Percentiles rank a stretch among this genome's conserved stretches.
phyloP scores from a whole-genome alignment of 1,140 invertebrate genomes.

The Pararge aegeria region DNA sequence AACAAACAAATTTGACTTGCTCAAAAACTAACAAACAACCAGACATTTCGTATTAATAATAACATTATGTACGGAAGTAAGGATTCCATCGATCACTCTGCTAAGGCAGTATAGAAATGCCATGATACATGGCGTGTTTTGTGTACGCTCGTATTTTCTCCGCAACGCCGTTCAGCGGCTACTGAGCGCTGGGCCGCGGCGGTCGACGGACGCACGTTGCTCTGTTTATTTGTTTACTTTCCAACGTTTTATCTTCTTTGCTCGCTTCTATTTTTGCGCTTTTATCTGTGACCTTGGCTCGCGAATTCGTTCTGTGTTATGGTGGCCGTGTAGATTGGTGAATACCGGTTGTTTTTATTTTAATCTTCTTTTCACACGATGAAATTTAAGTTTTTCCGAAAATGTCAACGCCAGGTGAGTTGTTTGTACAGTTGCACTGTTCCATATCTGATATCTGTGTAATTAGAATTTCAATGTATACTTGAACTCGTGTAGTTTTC shows the following conservation, averaged over 20 bases:
- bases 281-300: conserved; percentile 31
- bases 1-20: too few species aligned
- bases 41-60: too few species aligned
- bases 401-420: conserved; percentile 51
- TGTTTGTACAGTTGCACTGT: conserved; percentile 37
- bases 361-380: conserved; percentile 22
- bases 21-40: too few species aligned
- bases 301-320: conserved; percentile 28
- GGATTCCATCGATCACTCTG: too few species aligned
- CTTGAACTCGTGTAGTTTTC: neutral
- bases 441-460: neutral
- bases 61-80: too few species aligned
- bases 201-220: conserved; percentile 11
- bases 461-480: conserved; percentile 1
- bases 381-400: conserved; percentile 67
- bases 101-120: conserved; percentile 21
- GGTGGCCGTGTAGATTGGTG: conserved; percentile 18
- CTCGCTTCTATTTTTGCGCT: conserved; percentile 22
- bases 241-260: neutral
- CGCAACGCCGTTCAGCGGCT: neutral
- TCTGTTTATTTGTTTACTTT: conserved; percentile 9
- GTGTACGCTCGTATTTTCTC: conserved; percentile 21
- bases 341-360: neutral
- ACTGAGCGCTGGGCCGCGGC: conserved; percentile 16
- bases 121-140: conserved; percentile 5